Evolutionary conservation across 2,797 vertebrate species (phyloP).

Genomic region (Gymnoscopelus braueri): DNA sequence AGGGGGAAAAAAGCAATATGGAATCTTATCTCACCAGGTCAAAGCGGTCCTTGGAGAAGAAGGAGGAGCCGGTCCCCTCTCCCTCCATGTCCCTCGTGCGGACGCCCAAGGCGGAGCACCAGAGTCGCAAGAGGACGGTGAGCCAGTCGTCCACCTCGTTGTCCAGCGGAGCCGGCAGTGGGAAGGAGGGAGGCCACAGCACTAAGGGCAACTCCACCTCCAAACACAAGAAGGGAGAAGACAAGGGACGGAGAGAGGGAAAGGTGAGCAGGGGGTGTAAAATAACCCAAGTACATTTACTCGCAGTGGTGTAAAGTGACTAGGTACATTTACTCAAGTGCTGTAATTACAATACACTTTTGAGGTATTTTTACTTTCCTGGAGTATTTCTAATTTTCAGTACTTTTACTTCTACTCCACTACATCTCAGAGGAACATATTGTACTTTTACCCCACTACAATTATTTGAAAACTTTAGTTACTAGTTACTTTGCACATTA

Average conservation of each 20-base stretch:
- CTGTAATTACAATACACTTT: too few species aligned
- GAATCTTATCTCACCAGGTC: slow-evolving; percentile 78
- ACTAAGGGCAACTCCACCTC: slow-evolving; percentile 85
- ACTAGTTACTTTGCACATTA: too few species aligned
- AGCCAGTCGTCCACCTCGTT: slow-evolving; percentile 93
- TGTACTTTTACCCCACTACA: too few species aligned
- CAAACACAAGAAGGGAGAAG: slow-evolving; percentile 93
- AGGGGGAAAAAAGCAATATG: neutral
- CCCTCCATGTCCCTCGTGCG: slow-evolving; percentile 91
- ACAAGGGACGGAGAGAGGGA: slow-evolving; percentile 87
- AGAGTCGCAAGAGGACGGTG: slow-evolving; percentile 90
- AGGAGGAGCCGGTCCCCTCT: slow-evolving; percentile 93
- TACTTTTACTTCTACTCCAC: too few species aligned
- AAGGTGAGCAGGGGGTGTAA: slow-evolving; percentile 80
- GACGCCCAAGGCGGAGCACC: slow-evolving; percentile 89
- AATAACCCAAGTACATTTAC: too few species aligned
- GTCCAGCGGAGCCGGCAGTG: slow-evolving; percentile 84
- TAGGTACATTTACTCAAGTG: too few species aligned
- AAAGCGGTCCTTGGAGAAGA: slow-evolving; percentile 89
- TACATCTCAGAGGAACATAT: too few species aligned
- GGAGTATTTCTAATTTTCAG: too few species aligned
- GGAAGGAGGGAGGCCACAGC: slow-evolving; percentile 86
- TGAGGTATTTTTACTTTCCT: too few species aligned
- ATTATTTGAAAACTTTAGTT: too few species aligned
- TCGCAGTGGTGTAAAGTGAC: too few species aligned